phyloP scores from a whole-genome alignment of 2,888 invertebrate genomes.

The Leptopterna dolabrata region DNA sequence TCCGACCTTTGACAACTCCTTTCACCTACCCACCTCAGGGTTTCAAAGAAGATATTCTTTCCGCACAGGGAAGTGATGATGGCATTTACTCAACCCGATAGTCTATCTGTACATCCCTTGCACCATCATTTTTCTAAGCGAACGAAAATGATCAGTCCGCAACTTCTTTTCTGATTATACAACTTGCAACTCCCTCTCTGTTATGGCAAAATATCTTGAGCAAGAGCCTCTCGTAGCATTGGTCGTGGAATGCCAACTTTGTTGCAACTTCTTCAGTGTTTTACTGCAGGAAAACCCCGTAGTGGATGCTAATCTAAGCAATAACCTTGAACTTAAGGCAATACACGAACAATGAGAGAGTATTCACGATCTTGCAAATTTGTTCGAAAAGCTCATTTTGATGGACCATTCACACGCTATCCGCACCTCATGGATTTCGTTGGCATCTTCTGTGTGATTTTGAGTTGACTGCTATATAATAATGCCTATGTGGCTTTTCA shows the following conservation, averaged over 20 bases:
- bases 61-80: constrained; percentile 7
- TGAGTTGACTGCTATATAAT: too few species aligned
- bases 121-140: neutral
- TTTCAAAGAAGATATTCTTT: neutral
- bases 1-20: neutral
- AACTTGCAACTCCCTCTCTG: neutral
- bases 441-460: too few species aligned
- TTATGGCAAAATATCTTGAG: constrained; percentile 7
- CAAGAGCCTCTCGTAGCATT: neutral
- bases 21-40: neutral
- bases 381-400: too few species aligned
- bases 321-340: neutral
- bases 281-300: neutral
- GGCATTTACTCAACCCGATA: neutral
- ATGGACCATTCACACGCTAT: too few species aligned
- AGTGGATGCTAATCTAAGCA: neutral
- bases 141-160: neutral
- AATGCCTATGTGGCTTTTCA: too few species aligned
- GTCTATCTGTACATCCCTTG: neutral
- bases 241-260: constrained; percentile 2
- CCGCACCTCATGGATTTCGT: too few species aligned
- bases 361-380: too few species aligned
- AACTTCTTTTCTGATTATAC: constrained; percentile 3
- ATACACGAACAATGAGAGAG: too few species aligned
- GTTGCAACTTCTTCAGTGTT: neutral